These are phyloP conservation scores for Myotis myotis DNA, from an alignment of 2,797 vertebrate species.

Conservation along the genomic window DNA sequence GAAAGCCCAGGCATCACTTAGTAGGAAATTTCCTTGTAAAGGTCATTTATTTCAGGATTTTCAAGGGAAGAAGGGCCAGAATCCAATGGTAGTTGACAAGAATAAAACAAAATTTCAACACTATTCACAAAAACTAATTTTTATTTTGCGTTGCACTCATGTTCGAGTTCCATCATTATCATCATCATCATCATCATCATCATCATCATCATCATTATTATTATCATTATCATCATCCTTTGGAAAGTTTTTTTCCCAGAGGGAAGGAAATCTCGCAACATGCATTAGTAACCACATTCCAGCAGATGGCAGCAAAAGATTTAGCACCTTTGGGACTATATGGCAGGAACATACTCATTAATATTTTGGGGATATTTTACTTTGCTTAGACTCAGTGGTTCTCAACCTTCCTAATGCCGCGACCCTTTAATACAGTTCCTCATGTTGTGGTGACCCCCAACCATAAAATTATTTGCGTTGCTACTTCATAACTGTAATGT, in stretches of 20 bases:
- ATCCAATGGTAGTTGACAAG: neutral
- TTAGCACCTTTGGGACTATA: neutral
- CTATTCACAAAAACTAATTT: neutral
- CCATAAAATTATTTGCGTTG: too few species aligned
- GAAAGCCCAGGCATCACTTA: neutral
- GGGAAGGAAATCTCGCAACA: neutral
- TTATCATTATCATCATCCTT: neutral
- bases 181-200: neutral
- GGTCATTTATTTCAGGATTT: neutral
- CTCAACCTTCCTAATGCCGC: too few species aligned
- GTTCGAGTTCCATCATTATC: neutral
- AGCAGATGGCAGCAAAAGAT: conserved; percentile 84
- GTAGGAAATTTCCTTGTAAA: neutral
- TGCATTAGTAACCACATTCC: conserved; percentile 51
- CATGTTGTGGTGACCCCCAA: too few species aligned
- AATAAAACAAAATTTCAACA: neutral
- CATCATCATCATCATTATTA: neutral
- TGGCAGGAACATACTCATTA: fast-evolving
- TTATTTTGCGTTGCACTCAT: neutral
- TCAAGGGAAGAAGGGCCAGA: neutral
- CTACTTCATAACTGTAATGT: too few species aligned
- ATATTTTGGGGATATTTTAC: neutral
- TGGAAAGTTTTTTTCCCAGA: neutral
- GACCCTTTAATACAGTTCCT: too few species aligned
- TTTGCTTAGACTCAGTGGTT: neutral